phyloP scores from a whole-genome alignment of 2,113 vertebrate species.

The Pteronura brasiliensis region DNA sequence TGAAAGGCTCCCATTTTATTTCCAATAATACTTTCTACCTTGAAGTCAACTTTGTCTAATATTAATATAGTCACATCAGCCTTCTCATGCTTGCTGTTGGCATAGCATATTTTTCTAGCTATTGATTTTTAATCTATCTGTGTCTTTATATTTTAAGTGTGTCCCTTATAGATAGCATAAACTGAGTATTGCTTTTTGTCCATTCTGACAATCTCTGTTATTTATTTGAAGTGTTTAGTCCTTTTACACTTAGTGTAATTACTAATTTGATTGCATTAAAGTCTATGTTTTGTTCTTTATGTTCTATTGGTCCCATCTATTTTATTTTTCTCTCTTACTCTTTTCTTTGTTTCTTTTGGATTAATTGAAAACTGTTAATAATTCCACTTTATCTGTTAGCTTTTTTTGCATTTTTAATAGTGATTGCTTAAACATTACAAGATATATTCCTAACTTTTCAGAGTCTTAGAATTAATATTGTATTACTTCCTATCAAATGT shows the following conservation, averaged over 20 bases:
- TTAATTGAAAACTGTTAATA: not conserved
- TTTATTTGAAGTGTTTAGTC: not conserved
- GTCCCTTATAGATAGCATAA: not conserved
- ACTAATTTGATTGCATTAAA: not conserved
- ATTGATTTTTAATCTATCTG: not conserved
- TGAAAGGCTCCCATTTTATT: not conserved
- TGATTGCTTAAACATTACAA: not conserved
- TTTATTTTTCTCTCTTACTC: not conserved
- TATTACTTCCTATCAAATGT: not conserved
- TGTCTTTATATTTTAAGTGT: not conserved
- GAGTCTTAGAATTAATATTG: not conserved
- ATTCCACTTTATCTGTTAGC: not conserved
- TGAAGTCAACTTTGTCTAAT: not conserved
- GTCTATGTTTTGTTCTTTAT: not conserved
- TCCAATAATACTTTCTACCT: not conserved
- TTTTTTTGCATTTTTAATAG: not conserved
- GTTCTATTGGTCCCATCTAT: not conserved
- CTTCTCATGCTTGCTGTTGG: not conserved
- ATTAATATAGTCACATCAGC: not conserved
- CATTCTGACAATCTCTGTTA: slow-evolving; percentile 4
- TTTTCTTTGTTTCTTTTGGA: not conserved
- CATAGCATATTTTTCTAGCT: not conserved
- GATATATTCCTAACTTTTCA: not conserved
- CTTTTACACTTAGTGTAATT: slow-evolving; percentile 11
- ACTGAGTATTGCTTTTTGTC: not conserved